These are phyloP conservation scores for Tryphoninae sp. DNA, from an alignment of 2,888 invertebrate genomes.

Conservation along the genomic window DNA sequence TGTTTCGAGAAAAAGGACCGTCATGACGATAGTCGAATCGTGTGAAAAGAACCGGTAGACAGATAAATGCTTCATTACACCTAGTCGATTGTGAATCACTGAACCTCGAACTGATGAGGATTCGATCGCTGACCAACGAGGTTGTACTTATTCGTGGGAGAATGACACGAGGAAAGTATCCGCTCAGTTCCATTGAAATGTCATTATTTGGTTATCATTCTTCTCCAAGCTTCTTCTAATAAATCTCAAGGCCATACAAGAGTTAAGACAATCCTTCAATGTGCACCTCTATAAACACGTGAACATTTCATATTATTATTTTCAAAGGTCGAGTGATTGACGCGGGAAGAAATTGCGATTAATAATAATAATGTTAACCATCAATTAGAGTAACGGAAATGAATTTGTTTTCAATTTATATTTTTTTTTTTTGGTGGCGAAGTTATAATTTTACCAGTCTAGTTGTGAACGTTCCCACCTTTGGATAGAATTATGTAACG, in stretches of 20 bases:
- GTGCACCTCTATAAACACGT: too few relatives aligned
- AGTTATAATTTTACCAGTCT: too few relatives aligned
- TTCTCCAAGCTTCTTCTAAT: constrained; percentile 3
- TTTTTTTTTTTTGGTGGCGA: too few relatives aligned
- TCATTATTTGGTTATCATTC: constrained; percentile 15
- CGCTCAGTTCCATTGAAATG: neutral
- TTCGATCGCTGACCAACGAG: neutral
- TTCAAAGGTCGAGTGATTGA: too few relatives aligned
- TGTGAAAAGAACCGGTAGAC: constrained; percentile 10
- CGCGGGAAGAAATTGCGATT: too few relatives aligned
- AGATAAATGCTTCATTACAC: constrained; percentile 29
- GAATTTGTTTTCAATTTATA: too few relatives aligned
- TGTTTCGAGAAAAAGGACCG: neutral
- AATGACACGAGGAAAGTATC: constrained; percentile 14
- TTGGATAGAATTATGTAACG: neutral
- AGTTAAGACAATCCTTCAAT: too few relatives aligned
- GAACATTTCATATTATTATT: too few relatives aligned
- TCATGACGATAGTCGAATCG: neutral
- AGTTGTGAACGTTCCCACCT: neutral
- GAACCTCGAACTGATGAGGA: constrained; percentile 5
- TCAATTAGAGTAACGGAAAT: too few relatives aligned
- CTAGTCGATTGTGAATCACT: constrained; percentile 9
- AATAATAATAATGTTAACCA: too few relatives aligned
- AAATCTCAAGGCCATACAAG: too few relatives aligned
- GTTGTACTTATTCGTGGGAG: neutral